Conservation (phyloP, 2,797 vertebrate genomes). For the Sebastes iracundus region DNA sequence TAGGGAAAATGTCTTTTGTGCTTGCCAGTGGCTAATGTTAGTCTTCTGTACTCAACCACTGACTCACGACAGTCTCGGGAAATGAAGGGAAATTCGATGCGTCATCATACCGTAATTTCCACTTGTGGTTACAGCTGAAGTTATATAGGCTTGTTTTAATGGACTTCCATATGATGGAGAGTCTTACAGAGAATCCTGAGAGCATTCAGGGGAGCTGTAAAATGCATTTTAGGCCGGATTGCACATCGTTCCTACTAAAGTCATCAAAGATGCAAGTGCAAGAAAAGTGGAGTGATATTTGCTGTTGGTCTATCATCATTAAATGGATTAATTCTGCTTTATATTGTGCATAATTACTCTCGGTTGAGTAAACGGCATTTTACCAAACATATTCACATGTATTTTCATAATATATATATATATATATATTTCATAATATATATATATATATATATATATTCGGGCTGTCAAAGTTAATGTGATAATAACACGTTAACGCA, state of each 20-base stretch:
- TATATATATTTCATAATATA: neutral
- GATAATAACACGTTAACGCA: no score
- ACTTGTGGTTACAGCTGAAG: constrained; percentile 1
- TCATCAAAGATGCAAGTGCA: neutral
- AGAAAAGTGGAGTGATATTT: neutral
- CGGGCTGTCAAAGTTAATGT: no score
- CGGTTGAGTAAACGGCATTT: neutral
- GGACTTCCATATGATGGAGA: neutral
- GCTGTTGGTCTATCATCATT: neutral
- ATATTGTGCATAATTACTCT: neutral
- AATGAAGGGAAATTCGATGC: neutral
- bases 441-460: no score
- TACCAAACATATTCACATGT: neutral
- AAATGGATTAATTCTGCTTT: neutral
- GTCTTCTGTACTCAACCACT: neutral
- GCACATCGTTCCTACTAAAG: neutral
- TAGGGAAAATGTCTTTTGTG: neutral
- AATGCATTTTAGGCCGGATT: constrained; percentile 17
- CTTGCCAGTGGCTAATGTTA: neutral
- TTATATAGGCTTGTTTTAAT: constrained; percentile 3
- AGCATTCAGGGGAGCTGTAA: neutral
- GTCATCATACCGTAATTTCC: neutral
- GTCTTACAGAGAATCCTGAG: neutral
- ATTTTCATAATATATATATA: no score
- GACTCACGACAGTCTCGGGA: neutral